phyloP scores from a whole-genome alignment of 1,140 invertebrate genomes.

The Camponotus vicinus region DNA sequence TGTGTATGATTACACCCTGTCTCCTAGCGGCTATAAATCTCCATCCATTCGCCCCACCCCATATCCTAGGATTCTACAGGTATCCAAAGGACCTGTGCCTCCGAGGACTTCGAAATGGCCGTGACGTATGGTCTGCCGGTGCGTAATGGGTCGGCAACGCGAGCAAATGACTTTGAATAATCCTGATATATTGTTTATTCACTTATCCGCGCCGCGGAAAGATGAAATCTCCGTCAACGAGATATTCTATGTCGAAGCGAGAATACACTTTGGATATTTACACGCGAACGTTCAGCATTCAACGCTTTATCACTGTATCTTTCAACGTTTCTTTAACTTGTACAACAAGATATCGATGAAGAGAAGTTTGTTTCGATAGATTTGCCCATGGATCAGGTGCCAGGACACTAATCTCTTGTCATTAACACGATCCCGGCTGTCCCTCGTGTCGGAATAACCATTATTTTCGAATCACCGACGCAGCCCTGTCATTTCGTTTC shows the following conservation, averaged over 20 bases:
- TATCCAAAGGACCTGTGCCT: slow-evolving; percentile 67
- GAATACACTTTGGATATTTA: slow-evolving; percentile 14
- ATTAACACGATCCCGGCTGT: slow-evolving; percentile 66
- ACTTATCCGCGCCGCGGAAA: slow-evolving; percentile 50
- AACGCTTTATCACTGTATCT: background rate
- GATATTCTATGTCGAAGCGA: slow-evolving; percentile 3
- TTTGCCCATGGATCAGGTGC: slow-evolving; percentile 19
- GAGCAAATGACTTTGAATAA: slow-evolving; percentile 70
- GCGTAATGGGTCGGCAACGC: slow-evolving; percentile 67
- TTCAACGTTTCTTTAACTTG: background rate
- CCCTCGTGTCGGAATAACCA: slow-evolving; percentile 59
- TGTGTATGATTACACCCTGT: slow-evolving; percentile 85
- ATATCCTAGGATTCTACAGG: slow-evolving; percentile 74
- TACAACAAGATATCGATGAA: background rate
- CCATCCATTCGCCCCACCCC: slow-evolving; percentile 67
- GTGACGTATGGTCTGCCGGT: slow-evolving; percentile 67
- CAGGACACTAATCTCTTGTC: slow-evolving; percentile 65
- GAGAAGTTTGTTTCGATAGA: slow-evolving; percentile 5
- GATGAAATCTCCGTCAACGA: slow-evolving; percentile 41
- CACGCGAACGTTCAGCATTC: background rate
- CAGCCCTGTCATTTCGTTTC: slow-evolving; percentile 69
- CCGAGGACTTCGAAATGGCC: slow-evolving; percentile 69
- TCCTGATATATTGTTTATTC: slow-evolving; percentile 71
- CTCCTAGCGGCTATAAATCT: slow-evolving; percentile 84
- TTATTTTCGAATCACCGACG: slow-evolving; percentile 69